Percentiles rank a stretch among this genome's conserved stretches.
phyloP scores from a whole-genome alignment of 2,797 vertebrate species.

The Neoniphon sammara region DNA sequence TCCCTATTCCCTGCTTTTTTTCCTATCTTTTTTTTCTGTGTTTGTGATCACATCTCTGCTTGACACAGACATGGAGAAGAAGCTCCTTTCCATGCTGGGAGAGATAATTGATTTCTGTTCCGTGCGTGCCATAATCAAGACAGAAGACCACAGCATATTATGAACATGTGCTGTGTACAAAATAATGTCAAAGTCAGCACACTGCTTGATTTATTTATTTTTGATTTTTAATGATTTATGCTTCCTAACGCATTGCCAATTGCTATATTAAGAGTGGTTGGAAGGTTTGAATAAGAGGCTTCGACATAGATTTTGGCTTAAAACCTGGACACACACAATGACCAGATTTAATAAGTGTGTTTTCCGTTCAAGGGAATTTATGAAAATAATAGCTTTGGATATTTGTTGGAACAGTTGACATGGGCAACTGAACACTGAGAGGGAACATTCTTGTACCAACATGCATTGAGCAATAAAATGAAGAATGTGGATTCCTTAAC shows the following conservation, averaged over 20 bases:
- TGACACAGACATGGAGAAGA: constrained; percentile 59
- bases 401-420: constrained; percentile 70
- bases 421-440: constrained; percentile 60
- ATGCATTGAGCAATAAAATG: constrained; percentile 63
- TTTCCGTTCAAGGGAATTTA: constrained; percentile 67
- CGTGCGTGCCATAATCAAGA: constrained; percentile 81
- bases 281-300: constrained; percentile 75
- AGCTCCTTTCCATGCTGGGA: constrained; percentile 66
- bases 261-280: constrained; percentile 75
- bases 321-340: constrained; percentile 69
- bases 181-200: constrained; percentile 75
- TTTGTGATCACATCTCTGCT: constrained; percentile 54
- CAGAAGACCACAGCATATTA: constrained; percentile 77
- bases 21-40: constrained; percentile 26
- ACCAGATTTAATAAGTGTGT: constrained; percentile 67
- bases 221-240: constrained; percentile 79
- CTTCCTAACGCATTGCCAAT: constrained; percentile 73
- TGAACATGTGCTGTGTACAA: constrained; percentile 80
- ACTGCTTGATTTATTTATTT: constrained; percentile 79
- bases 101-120: constrained; percentile 78
- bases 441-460: constrained; percentile 69
- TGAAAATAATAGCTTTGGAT: constrained; percentile 75
- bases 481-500: constrained; percentile 64
- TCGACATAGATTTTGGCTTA: constrained; percentile 66
- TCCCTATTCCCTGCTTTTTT: constrained; percentile 7